A percentile compares a stretch with the other conserved stretches of the same genome.
Evolutionary conservation across 2,797 vertebrate genomes (phyloP).

Genomic region (Erpetoichthys calabaricus): DNA sequence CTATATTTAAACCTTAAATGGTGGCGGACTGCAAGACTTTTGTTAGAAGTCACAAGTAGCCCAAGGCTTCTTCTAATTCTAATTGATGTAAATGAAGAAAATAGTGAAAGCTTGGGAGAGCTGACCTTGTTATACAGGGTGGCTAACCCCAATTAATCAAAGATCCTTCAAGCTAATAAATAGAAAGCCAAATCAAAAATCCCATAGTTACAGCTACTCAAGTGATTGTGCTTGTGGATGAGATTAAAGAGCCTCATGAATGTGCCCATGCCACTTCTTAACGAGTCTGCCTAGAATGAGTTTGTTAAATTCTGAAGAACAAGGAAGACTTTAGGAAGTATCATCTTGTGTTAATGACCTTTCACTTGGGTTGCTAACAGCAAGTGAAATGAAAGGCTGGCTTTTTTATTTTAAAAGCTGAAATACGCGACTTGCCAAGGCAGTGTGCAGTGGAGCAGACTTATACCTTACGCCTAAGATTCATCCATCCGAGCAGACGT

Average conservation of each 20-base stretch:
- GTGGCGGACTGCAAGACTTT: constrained; percentile 33
- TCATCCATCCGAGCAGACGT: too few relatives aligned
- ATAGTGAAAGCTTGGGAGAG: constrained; percentile 57
- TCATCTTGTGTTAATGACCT: too few relatives aligned
- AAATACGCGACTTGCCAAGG: too few relatives aligned
- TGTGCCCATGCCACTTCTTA: constrained; percentile 21
- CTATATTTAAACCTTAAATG: constrained; percentile 55
- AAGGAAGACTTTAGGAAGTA: constrained; percentile 7
- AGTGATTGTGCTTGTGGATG: constrained; percentile 30
- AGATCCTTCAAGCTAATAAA: constrained; percentile 77
- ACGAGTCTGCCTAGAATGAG: constrained; percentile 22
- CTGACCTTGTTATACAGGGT: constrained; percentile 76
- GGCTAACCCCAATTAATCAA: constrained; percentile 89
- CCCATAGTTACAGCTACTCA: constrained; percentile 39
- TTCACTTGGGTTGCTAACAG: too few relatives aligned
- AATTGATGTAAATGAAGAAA: constrained; percentile 84
- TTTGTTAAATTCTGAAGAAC: constrained; percentile 28
- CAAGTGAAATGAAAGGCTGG: too few relatives aligned
- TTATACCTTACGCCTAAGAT: too few relatives aligned
- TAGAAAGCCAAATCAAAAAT: constrained; percentile 40
- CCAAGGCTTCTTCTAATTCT: constrained; percentile 56
- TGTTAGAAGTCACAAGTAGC: constrained; percentile 49
- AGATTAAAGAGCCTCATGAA: constrained; percentile 40
- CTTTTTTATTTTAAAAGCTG: too few relatives aligned
- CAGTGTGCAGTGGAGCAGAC: too few relatives aligned